A percentile compares a stretch with the other conserved stretches of the same genome.
These are phyloP conservation scores for Poecile montanus DNA, from an alignment of 2,797 vertebrate genomes.

Conservation along the genomic window DNA sequence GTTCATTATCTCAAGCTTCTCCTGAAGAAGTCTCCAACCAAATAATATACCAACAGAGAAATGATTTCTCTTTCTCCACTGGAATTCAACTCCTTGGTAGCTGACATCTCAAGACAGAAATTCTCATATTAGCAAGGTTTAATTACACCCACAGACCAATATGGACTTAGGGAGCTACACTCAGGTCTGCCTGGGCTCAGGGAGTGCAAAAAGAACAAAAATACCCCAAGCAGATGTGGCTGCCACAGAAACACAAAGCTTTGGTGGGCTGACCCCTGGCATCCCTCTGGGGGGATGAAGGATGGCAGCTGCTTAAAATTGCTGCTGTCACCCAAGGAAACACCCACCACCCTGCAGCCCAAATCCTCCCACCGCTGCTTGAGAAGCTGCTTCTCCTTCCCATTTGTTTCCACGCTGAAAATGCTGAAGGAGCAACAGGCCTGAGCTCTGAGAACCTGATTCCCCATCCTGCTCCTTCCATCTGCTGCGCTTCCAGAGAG, in stretches of 20 bases:
- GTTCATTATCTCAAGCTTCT: not conserved
- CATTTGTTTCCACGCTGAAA: not conserved
- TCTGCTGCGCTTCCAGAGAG: not conserved
- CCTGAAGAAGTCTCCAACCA: not conserved
- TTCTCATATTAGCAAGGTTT: not conserved
- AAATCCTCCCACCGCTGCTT: not conserved
- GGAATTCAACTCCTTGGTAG: not conserved
- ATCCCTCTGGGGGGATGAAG: not conserved
- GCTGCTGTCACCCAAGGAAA: not conserved
- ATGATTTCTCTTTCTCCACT: not conserved
- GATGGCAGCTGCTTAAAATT: not conserved
- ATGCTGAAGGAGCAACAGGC: not conserved
- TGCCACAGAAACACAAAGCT: not conserved
- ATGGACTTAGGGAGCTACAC: fast-evolving
- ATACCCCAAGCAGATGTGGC: not conserved
- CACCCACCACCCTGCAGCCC: not conserved
- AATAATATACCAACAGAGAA: not conserved
- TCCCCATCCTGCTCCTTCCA: not conserved
- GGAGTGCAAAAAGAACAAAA: not conserved
- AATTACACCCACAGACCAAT: fast-evolving
- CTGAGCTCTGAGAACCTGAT: not conserved
- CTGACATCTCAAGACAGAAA: not conserved
- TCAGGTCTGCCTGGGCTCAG: not conserved
- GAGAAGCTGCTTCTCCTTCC: not conserved
- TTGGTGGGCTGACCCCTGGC: not conserved